Evolutionary conservation across 1,140 invertebrate species (phyloP).

Genomic region (Cephus cinctus): DNA sequence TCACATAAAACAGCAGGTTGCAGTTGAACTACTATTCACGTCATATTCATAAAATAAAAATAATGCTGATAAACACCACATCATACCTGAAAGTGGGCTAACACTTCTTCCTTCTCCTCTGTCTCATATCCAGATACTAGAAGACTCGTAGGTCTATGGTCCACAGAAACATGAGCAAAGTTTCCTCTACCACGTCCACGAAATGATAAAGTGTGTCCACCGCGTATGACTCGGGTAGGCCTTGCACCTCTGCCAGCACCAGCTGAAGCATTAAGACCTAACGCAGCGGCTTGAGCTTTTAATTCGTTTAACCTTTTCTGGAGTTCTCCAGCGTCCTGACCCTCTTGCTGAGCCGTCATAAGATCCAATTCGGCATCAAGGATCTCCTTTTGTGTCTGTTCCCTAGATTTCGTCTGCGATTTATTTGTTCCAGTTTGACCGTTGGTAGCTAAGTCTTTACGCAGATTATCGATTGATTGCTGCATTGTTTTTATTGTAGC

Average conservation of each 20-base stretch:
- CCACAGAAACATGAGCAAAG: conserved; percentile 67
- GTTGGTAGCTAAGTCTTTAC: conserved; percentile 63
- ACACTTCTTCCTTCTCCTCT: conserved; percentile 68
- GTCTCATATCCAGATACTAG: conserved; percentile 76
- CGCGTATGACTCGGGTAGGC: conserved; percentile 34
- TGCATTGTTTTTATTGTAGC: conserved; percentile 75
- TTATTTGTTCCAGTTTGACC: conserved; percentile 39
- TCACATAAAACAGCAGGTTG: too few species aligned
- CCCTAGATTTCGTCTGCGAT: conserved; percentile 57
- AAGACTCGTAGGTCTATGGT: conserved; percentile 78
- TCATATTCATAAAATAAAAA: neutral
- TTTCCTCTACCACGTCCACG: conserved; percentile 44
- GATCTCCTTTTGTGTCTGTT: conserved; percentile 78
- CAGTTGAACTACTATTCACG: neutral
- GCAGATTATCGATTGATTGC: conserved; percentile 73
- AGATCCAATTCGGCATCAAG: conserved; percentile 86
- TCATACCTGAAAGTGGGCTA: conserved; percentile 70
- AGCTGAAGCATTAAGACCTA: conserved; percentile 39
- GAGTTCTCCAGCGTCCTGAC: conserved; percentile 72
- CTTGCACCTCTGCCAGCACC: conserved; percentile 29
- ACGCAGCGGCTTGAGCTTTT: conserved; percentile 61
- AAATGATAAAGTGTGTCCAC: conserved; percentile 36
- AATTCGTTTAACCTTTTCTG: conserved; percentile 72
- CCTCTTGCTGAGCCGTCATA: conserved; percentile 79
- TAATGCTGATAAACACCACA: neutral